Percentiles rank a stretch among this genome's conserved stretches.
Conservation (phyloP, 2,888 invertebrate genomes). For the Amphiduros pacificus region DNA sequence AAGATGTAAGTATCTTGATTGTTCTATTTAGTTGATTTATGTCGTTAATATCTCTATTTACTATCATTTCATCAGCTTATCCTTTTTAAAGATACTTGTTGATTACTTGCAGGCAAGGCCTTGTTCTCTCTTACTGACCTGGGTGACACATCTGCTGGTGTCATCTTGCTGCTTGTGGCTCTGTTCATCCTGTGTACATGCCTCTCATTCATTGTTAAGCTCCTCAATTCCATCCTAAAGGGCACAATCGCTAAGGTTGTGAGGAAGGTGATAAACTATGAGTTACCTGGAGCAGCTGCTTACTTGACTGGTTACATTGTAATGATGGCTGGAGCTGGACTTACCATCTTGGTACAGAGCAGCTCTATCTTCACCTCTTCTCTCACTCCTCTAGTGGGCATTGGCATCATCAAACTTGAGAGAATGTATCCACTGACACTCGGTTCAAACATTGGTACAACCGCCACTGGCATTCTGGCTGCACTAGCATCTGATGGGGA, state of each 20-base stretch:
- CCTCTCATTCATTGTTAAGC: constrained; percentile 63
- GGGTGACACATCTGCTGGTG: constrained; percentile 57
- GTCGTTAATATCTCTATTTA: too few relatives aligned
- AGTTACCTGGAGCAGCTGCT: constrained; percentile 43
- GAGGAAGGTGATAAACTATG: constrained; percentile 51
- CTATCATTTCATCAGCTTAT: too few relatives aligned
- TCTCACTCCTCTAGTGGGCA: constrained; percentile 47
- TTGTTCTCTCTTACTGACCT: background rate
- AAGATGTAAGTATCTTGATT: too few relatives aligned
- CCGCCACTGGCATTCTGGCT: constrained; percentile 45
- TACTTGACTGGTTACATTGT: constrained; percentile 45
- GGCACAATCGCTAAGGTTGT: constrained; percentile 44
- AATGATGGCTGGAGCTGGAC: constrained; percentile 41
- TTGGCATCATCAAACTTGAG: constrained; percentile 42
- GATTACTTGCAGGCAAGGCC: background rate
- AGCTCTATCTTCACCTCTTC: constrained; percentile 50
- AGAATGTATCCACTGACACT: constrained; percentile 47
- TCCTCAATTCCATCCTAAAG: constrained; percentile 53
- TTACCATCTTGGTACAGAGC: constrained; percentile 48
- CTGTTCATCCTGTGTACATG: constrained; percentile 61
- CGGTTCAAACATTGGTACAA: constrained; percentile 50
- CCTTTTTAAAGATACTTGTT: background rate
- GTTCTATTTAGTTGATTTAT: too few relatives aligned
- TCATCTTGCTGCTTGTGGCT: constrained; percentile 60
- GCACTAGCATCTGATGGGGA: constrained; percentile 37